Evolutionary conservation across 2,888 invertebrate species (phyloP).

Genomic region (Mythimna vitellina): DNA sequence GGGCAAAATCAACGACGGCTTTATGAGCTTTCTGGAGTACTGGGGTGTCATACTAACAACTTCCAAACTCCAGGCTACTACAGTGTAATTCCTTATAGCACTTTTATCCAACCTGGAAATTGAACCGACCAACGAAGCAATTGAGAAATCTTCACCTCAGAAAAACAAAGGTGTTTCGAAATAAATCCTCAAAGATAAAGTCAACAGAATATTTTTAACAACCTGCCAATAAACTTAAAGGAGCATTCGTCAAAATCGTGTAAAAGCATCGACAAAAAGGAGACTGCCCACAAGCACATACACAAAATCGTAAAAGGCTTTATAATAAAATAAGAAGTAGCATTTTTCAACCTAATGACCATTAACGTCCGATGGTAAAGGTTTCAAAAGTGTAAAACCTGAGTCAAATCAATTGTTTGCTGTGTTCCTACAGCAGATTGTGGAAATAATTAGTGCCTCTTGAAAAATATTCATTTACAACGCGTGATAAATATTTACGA

Average conservation of each 20-base stretch:
- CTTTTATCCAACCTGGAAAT: too few relatives aligned
- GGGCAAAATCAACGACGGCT: too few relatives aligned
- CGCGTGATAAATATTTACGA: conserved; percentile 90
- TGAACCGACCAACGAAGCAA: neutral
- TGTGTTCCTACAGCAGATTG: conserved; percentile 78
- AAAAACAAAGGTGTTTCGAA: neutral
- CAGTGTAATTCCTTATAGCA: too few relatives aligned
- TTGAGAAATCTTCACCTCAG: neutral
- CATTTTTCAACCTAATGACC: conserved; percentile 74
- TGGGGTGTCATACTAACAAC: too few relatives aligned
- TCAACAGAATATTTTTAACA: conserved; percentile 37
- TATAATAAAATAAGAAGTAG: conserved; percentile 65
- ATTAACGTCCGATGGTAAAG: conserved; percentile 71
- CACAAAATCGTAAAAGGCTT: conserved; percentile 55
- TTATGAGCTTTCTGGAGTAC: too few relatives aligned
- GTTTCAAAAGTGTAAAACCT: conserved; percentile 73
- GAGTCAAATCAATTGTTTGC: conserved; percentile 83
- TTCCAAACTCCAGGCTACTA: too few relatives aligned
- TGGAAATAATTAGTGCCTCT: conserved; percentile 89
- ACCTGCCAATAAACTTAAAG: conserved; percentile 40
- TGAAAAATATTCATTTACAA: conserved; percentile 88
- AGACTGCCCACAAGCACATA: conserved; percentile 36
- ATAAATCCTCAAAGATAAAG: conserved; percentile 20
- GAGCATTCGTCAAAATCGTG: conserved; percentile 54
- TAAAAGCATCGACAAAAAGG: conserved; percentile 47